phyloP scores from a whole-genome alignment of 1,140 invertebrate species.

The Drosophila miranda region DNA sequence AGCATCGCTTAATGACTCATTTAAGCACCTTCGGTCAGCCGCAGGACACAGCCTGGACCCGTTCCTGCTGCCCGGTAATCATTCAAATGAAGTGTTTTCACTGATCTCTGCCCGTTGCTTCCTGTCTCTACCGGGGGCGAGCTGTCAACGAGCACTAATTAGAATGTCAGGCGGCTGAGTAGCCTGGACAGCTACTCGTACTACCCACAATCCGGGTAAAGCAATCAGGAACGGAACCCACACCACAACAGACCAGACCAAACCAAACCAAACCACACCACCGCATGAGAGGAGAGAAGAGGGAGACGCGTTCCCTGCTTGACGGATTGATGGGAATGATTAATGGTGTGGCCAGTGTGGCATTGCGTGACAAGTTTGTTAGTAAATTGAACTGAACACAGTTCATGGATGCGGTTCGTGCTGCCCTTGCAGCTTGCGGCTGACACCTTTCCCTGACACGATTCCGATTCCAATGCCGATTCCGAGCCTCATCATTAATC shows the following conservation, averaged over 20 bases:
- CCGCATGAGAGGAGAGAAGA: neutral
- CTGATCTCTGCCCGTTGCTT: constrained; percentile 3
- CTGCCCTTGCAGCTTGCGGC: constrained; percentile 45
- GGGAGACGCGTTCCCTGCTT: constrained; percentile 23
- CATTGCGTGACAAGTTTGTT: constrained; percentile 78
- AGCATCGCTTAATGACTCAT: constrained; percentile 34
- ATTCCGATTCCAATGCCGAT: neutral
- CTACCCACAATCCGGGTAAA: constrained; percentile 7
- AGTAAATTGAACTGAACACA: constrained; percentile 59
- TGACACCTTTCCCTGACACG: constrained; percentile 44
- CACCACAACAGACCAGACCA: constrained; percentile 10
- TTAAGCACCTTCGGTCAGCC: constrained; percentile 15
- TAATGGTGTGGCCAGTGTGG: constrained; percentile 49
- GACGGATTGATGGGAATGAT: constrained; percentile 74
- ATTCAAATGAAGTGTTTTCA: constrained; percentile 31
- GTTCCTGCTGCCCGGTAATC: constrained; percentile 5
- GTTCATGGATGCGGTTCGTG: constrained; percentile 43
- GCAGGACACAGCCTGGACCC: neutral
- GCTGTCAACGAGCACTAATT: constrained; percentile 56
- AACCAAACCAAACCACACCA: constrained; percentile 16
- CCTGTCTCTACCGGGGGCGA: constrained; percentile 25
- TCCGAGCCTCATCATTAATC: constrained; percentile 61
- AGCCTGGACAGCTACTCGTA: constrained; percentile 19
- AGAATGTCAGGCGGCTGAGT: constrained; percentile 38
- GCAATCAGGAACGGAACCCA: constrained; percentile 13